phyloP scores from a whole-genome alignment of 2,797 vertebrate species.

The Anas capensis region DNA sequence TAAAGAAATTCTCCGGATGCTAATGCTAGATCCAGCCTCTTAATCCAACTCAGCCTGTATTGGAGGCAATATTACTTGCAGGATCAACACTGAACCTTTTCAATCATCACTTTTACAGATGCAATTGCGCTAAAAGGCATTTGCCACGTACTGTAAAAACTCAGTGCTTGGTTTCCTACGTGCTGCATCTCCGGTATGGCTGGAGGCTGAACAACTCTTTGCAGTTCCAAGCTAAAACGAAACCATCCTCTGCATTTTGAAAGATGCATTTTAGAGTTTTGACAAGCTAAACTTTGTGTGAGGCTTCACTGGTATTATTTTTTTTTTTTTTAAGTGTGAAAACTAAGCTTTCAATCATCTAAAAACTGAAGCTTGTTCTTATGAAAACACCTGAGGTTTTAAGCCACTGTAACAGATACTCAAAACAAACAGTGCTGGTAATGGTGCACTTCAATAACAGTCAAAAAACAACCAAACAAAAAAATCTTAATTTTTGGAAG shows the following conservation, averaged over 20 bases:
- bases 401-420: neutral
- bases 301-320: neutral
- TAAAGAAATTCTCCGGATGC: neutral
- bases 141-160: neutral
- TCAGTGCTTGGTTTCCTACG: neutral
- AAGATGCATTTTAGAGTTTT: neutral
- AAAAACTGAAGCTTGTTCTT: neutral
- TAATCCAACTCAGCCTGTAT: neutral
- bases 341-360: neutral
- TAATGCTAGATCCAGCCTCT: neutral
- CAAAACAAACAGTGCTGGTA: neutral
- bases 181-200: neutral
- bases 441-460: neutral
- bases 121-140: neutral
- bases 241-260: neutral
- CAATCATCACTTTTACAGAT: neutral
- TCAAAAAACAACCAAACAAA: neutral
- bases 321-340: neutral
- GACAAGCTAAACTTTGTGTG: neutral
- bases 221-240: neutral
- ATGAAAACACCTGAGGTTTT: neutral
- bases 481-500: neutral
- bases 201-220: neutral
- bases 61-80: neutral
- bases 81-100: neutral